Conservation (phyloP, 2,888 invertebrate genomes). For the Calliphora vomitoria region DNA sequence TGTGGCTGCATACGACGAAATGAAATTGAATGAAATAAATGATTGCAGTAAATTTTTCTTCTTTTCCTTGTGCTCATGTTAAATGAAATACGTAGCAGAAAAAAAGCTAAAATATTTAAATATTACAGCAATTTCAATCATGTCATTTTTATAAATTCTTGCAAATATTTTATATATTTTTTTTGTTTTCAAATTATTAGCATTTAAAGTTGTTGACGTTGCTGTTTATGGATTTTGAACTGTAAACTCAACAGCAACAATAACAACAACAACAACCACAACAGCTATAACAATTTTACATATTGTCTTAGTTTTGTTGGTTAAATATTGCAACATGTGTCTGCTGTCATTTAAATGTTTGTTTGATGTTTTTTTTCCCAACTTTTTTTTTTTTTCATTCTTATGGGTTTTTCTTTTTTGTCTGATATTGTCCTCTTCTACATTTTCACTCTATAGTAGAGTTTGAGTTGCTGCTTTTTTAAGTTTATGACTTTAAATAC, state of each 20-base stretch:
- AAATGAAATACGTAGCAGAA: constrained; percentile 5
- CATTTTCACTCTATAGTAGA: constrained; percentile 3
- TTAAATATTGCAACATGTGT: constrained; percentile 72
- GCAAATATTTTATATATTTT: constrained; percentile 54
- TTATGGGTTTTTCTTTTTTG: constrained; percentile 9
- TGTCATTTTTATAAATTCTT: constrained; percentile 60
- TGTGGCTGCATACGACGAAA: constrained; percentile 5
- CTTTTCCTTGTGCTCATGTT: not conserved
- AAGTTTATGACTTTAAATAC: constrained; percentile 60
- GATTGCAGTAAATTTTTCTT: constrained; percentile 22
- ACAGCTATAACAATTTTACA: constrained; percentile 28
- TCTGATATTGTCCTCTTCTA: constrained; percentile 33
- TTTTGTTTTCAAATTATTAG: constrained; percentile 2
- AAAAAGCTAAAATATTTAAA: constrained; percentile 48
- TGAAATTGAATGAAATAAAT: constrained; percentile 37
- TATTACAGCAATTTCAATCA: constrained; percentile 65
- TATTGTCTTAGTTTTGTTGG: constrained; percentile 55
- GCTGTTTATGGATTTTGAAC: constrained; percentile 5
- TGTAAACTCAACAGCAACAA: not conserved
- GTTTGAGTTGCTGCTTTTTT: constrained; percentile 44
- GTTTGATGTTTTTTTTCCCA: constrained; percentile 41
- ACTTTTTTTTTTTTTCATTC: constrained; percentile 7
- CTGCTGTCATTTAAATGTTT: constrained; percentile 72
- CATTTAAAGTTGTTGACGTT: constrained; percentile 15
- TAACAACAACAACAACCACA: no score